Conservation (phyloP, 2,113 vertebrate species). For the Cygnus atratus region DNA sequence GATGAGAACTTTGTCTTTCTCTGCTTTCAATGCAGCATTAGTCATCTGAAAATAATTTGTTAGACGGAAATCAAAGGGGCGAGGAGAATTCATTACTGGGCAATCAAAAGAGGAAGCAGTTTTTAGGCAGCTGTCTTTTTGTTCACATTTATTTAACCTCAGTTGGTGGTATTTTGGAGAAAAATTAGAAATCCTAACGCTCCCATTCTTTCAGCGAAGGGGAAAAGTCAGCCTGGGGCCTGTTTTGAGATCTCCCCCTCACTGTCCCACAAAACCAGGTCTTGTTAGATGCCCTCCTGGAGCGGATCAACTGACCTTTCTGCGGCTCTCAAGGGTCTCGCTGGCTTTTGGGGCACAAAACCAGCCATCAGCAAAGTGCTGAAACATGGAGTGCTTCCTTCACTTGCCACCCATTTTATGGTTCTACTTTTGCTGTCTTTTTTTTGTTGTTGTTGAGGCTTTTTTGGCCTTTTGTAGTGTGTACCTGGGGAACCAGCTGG, state of each 20-base stretch:
- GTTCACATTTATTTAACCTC: neutral
- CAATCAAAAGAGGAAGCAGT: neutral
- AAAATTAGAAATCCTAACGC: neutral
- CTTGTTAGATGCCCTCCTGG: neutral
- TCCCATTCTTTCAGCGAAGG: neutral
- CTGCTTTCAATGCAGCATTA: neutral
- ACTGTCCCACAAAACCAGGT: neutral
- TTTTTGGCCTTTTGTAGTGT: neutral
- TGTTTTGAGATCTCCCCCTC: neutral
- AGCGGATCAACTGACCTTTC: accelerated
- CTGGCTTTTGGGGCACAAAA: neutral
- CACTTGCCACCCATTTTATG: neutral
- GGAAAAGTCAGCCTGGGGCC: neutral
- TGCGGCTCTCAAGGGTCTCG: neutral
- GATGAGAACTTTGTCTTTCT: neutral
- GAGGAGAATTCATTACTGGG: neutral
- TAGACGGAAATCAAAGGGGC: neutral
- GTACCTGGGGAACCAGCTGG: neutral
- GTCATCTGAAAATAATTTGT: neutral
- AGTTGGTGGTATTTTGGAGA: neutral
- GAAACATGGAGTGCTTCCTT: neutral
- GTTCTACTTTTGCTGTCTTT: neutral
- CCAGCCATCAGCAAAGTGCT: accelerated
- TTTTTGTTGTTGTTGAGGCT: neutral
- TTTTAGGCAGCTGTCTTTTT: neutral